phyloP scores from a whole-genome alignment of 2,797 vertebrate genomes.

The Gobio occitaniae region DNA sequence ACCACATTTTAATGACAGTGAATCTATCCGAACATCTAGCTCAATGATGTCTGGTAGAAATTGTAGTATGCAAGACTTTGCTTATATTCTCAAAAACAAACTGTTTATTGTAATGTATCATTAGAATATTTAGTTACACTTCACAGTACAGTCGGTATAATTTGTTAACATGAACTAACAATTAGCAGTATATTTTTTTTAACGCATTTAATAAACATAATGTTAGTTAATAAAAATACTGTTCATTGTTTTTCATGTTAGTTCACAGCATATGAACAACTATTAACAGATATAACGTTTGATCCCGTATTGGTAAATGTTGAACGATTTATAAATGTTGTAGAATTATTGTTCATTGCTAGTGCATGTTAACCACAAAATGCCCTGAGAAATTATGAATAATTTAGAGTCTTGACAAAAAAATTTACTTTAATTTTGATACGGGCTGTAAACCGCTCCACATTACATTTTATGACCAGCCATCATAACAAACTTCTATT shows the following conservation, averaged over 20 bases:
- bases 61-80: neutral
- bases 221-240: neutral
- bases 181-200: neutral
- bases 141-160: neutral
- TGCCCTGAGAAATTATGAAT: conserved; percentile 42
- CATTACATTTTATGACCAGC: conserved; percentile 38
- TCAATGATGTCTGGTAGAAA: neutral
- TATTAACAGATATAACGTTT: neutral
- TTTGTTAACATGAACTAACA: neutral
- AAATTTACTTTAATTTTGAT: conserved; percentile 37
- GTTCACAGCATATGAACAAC: neutral
- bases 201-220: neutral
- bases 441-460: conserved; percentile 25
- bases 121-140: neutral
- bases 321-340: neutral
- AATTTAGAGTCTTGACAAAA: conserved; percentile 48
- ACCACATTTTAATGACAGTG: neutral
- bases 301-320: neutral
- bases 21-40: neutral
- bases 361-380: conserved; percentile 13
- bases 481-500: conserved; percentile 49
- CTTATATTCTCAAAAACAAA: neutral
- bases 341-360: neutral
- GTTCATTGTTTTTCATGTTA: neutral
- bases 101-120: neutral